Evolutionary conservation across 1,140 invertebrate genomes (phyloP), one percentile per base, ranked within the genome.

Genomic region (Pseudomyrmex dendroicus): DNA sequence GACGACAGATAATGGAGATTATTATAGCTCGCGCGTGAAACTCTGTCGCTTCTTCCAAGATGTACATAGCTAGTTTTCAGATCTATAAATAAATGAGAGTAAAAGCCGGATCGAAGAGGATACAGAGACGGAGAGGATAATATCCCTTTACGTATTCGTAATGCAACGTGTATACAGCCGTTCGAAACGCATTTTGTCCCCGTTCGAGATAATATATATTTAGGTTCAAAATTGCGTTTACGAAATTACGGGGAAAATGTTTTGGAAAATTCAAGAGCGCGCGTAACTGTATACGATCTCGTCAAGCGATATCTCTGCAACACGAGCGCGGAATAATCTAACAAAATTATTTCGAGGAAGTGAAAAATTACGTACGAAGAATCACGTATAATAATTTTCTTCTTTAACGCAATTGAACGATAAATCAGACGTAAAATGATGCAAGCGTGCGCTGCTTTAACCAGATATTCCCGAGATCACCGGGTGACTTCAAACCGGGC

Each of bases 71-170:
- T n/a, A 59, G 44, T 72, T 80, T 80, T 80, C 76, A 12, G 44
- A 15, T 5, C 7, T n/a, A 50, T 80, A 54, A 80, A 80, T 80
- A 80, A 80, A 70, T 35, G 35, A 59, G 50, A 80, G 48, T 72
- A 80, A 80, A 80, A 80, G 76, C 66, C 74, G 76, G 64, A 80
- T 80, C 22, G 64, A 20, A 48, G 48, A 52, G 54, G 5, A 35
- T 35, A 80, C 54, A 59, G 66, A 48, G 22, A 20, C 66, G 76
- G 76, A 72, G 66, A 54, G 15, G 44, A 46, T 80, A 80, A 80
- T 72, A 80, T 72, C 66, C 54, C 66, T 59, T 80, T 80, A 80
- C 66, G 76, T 80, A 80, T 80, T 70, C 76, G 76, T 80, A 72
- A 35, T 70, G 54, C 68, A 78, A 66, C 64, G 44, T 35, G 35